Evolutionary conservation across 2,797 vertebrate species (phyloP), one percentile per base, ranked within the genome.

Genomic region (Adrianichthys oophorus): DNA sequence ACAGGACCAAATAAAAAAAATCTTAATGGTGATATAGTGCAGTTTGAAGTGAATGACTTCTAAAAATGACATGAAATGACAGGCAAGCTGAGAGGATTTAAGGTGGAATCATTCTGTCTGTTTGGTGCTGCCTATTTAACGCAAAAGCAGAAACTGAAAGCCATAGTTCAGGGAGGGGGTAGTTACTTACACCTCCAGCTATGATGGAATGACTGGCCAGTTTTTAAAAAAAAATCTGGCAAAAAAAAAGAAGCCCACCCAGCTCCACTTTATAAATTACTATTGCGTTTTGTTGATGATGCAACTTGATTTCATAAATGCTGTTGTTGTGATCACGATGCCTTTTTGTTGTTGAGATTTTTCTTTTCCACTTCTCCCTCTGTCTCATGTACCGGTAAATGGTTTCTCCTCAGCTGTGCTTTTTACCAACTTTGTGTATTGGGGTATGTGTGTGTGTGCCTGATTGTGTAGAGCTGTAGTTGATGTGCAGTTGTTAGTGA

Each of bases 351-450:
- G 54, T 69, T 74, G 65, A 80, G 58, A 82, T 82, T 61, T 62
- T 71, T 79, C 59, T 76, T 70, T 37, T 37, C 8, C 47, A 72
- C 4, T 42, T 42, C 47, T 47, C 23, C 6, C 0, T 43, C n/a
- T 51, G 23, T 68, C 45, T 23, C 17, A 32, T 79, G 70, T 56
- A 78, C 48, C 76, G 78, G 65, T 32, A 71, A 80, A 40, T 69
- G 42, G 70, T 69, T 86, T 88, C 47, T 83, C 76, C 59, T 81
- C 69, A 71, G 72, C 78, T 84, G 88, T 91, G 87, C 90, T 78
- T 80, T 79, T 75, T 64, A 78, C 78, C 69, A 71, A 78, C 69
- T 58, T 73, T 66, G 85, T 91, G 74, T 78, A 84, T 82, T 82
- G 74, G 86, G 65, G 82, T 79, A 16, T 62, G 83, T 87, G 66